Evolutionary conservation across 2,113 vertebrate species (phyloP), one percentile per base, ranked within the genome.

Genomic region (Myotis yumanensis): DNA sequence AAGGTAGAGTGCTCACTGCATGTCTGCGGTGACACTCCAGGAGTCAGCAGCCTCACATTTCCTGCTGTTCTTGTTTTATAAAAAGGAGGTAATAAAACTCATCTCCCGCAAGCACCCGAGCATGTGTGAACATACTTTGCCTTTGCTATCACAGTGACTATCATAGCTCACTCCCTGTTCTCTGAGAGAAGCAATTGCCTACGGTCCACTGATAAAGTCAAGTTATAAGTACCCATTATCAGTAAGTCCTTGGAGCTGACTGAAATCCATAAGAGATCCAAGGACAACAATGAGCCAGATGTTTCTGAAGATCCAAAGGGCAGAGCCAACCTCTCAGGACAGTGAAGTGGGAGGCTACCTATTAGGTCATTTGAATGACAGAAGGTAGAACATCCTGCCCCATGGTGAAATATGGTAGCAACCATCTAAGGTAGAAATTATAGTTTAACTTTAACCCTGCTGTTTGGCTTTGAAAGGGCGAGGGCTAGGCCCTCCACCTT

Each of bases 271-370:
- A 7, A 12, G 54, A 52, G 51, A 72, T 83, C 28, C 15, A 43
- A 66, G 37, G 62, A 64, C 64, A 32, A 71, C 23, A 51, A n/a
- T 12, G 57, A 93, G 52, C 28, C 16, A 32, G 52, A 22, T 64
- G 72, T 52, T 87, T 59, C 89, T 86, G 4, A 66, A 73, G 22
- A 85, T 94, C 64, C 79, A 52, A 57, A 90, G 87, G 69, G 18
- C 51, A 95, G n/a, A 90, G 79, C 48, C 62, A 93, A 18, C 23
- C 12, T 96, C 69, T 81, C 43, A 37, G 37, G 48, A 69, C 17
- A 43, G 30, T 57, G 54, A 86, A 68, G 64, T 72, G 48, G 52
- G 15, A 79, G 20, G 62, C 66, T 59, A 66, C 30, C 5, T 66
- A 10, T 46, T 59, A 69, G 35, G 54, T n/a, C 51, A 83, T n/a